Base-by-base conservation (phyloP, 2,113 vertebrate species). In the Sinocyclocheilus maitianheensis region DNA sequence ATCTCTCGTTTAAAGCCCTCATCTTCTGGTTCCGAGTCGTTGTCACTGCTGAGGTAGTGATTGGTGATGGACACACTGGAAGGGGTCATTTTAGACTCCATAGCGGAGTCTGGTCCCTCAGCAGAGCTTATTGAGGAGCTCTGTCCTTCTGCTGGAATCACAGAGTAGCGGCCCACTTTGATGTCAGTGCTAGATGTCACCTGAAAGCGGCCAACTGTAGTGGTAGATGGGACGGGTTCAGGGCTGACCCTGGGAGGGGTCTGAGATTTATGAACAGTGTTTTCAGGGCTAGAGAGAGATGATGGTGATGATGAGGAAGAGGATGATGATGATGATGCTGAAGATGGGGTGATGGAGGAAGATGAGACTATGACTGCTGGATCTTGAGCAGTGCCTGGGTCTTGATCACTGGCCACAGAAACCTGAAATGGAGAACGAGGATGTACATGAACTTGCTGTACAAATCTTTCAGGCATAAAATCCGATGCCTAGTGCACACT, bases 241-340 rank as follows among this genome's bases (percentile, higher is more conserved):
- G 53, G 34, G 55, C n/a, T 65, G 51, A 90, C 87, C 87, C 89
- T 79, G 26, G 91, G 26, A 84, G 93, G 67, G 67, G 77, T 16
- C 88, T 94, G 77, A 63, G 91, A 92, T 76, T 95, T 96, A 62
- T 98, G 96, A 87, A 98, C 89, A 0, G 98, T 99, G 85, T 95
- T 98, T 91, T 99, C 98, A 81, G 98, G 98, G 92, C 97, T 99
- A 76, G 97, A 98, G 63, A 96, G 95, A 46, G 95, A 94, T 2
- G 97, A 94, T 20, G 96, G 95, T 0, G 96, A 97, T 10, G 96
- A 96, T 0, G 93, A 94, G 0, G 96, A 96, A 0, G 93, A 94
- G 0, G 96, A 96, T 3, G 94, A 95, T 4, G 95, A 94, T 0
- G 96, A 96, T 11, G 95, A 16, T 46, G 81, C 43, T 74, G 95